These are phyloP conservation scores for Clarias magur DNA, from an alignment of 2,113 vertebrate genomes.

Conservation along the genomic window DNA sequence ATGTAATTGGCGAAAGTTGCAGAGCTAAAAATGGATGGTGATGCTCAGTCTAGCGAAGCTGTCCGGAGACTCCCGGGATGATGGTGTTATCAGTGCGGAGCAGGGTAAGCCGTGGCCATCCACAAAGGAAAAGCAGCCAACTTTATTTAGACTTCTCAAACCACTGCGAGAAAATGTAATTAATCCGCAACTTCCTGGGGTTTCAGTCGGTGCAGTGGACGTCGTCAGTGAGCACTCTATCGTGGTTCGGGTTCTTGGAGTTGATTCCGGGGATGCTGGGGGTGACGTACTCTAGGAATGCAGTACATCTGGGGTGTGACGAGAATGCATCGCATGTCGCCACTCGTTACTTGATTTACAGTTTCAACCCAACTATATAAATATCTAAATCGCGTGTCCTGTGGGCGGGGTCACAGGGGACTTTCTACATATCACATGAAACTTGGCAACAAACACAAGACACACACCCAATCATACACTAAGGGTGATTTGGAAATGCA, in stretches of 20 bases:
- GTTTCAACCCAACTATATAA: too few species aligned
- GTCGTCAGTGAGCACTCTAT: not conserved
- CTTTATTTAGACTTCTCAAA: not conserved
- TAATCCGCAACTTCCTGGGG: not conserved
- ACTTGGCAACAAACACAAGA: too few species aligned
- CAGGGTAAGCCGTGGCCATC: not conserved
- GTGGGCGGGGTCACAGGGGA: too few species aligned
- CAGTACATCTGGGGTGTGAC: not conserved
- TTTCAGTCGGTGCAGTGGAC: not conserved
- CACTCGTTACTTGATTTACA: not conserved
- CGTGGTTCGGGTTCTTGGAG: not conserved
- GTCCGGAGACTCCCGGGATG: not conserved
- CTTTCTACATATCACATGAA: too few species aligned
- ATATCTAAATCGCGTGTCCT: too few species aligned
- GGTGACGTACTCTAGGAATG: not conserved
- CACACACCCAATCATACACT: too few species aligned
- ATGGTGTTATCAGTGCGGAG: not conserved
- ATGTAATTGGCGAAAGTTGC: conserved; percentile 61
- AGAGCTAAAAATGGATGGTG: conserved; percentile 39
- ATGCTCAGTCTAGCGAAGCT: not conserved
- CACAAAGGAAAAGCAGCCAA: conserved; percentile 4
- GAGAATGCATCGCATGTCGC: not conserved
- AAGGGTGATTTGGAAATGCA: too few species aligned
- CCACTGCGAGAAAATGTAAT: not conserved
- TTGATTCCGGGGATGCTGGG: not conserved